These are phyloP conservation scores for Lepidostoma basale DNA, from an alignment of 1,140 invertebrate genomes.

Conservation along the genomic window DNA sequence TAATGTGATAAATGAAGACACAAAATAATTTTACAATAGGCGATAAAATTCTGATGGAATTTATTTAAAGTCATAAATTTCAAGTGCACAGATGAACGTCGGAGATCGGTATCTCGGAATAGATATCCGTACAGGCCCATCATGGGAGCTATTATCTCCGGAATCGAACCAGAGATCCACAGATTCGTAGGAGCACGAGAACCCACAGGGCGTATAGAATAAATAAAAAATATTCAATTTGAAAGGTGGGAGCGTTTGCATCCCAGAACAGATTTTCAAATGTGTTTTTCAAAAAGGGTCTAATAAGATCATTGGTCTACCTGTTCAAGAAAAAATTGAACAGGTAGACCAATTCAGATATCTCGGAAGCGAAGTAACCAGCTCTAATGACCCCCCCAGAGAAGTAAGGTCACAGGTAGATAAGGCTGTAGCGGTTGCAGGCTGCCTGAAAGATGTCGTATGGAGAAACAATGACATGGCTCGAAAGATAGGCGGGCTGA, in stretches of 20 bases:
- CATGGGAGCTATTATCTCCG: not conserved
- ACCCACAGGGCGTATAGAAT: constrained; percentile 8
- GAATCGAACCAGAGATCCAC: not conserved
- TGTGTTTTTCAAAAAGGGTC: no score
- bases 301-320: no score
- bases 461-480: no score
- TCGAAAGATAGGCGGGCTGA: no score
- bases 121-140: not conserved
- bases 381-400: no score
- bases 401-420: no score
- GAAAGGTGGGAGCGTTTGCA: not conserved
- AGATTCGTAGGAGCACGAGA: not conserved
- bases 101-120: constrained; percentile 1
- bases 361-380: no score
- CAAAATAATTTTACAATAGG: not conserved
- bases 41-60: not conserved
- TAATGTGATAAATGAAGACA: not conserved
- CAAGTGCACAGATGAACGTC: not conserved
- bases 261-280: not conserved
- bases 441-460: no score
- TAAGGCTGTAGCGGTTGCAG: no score
- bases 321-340: no score
- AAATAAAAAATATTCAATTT: constrained; percentile 24
- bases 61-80: not conserved
- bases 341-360: no score